These are phyloP conservation scores for Nothocercus nigrocapillus DNA, from an alignment of 2,113 vertebrate species.

Conservation along the genomic window DNA sequence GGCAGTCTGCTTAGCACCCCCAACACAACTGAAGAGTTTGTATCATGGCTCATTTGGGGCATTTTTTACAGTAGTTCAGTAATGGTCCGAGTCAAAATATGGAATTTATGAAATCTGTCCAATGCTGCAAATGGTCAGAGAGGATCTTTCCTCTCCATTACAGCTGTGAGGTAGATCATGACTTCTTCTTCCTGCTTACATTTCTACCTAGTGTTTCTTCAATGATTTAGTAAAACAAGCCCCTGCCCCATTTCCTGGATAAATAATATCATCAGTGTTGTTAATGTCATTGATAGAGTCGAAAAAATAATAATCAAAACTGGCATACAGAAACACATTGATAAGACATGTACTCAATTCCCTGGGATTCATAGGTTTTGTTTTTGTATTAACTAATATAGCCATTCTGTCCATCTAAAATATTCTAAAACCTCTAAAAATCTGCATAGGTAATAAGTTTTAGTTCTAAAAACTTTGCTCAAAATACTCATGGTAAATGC, in stretches of 20 bases:
- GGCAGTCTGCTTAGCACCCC: background rate
- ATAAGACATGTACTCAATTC: background rate
- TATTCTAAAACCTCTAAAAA: background rate
- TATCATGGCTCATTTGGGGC: background rate
- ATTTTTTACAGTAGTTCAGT: background rate
- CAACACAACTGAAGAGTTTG: background rate
- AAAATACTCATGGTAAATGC: background rate
- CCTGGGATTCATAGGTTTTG: background rate
- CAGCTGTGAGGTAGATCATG: background rate
- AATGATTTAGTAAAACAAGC: background rate
- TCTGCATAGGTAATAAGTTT: background rate
- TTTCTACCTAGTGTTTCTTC: background rate
- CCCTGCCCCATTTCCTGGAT: background rate
- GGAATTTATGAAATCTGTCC: slow-evolving; percentile 12
- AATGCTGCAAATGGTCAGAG: background rate
- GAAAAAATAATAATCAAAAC: background rate
- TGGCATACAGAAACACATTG: background rate
- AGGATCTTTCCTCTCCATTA: background rate
- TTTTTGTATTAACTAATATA: background rate
- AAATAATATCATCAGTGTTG: background rate
- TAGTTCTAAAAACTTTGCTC: background rate
- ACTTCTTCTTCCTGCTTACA: background rate
- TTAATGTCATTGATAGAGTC: background rate
- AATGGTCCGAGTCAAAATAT: background rate
- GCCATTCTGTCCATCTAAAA: background rate